A percentile compares a stretch with the other conserved stretches of the same genome.
phyloP scores from a whole-genome alignment of 2,888 invertebrate species.

The Acanthacorydalis orientalis region DNA sequence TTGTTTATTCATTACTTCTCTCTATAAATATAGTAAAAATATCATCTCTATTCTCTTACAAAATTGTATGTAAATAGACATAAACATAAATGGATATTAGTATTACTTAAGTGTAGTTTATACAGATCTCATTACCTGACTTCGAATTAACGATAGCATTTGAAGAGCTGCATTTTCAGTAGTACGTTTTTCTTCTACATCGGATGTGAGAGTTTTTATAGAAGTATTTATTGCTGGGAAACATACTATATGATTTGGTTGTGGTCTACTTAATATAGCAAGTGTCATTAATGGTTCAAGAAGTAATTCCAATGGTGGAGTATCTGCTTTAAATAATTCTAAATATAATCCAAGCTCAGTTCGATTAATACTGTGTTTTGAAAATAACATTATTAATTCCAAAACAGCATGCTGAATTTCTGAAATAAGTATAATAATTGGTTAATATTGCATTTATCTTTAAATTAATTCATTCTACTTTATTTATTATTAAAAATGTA shows the following conservation, averaged over 20 bases:
- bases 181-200: neutral
- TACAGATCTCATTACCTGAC: too few species aligned
- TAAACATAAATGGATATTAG: too few species aligned
- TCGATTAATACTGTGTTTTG: constrained; percentile 33
- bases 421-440: constrained; percentile 16
- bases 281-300: constrained; percentile 35
- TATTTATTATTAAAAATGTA: neutral
- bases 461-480: neutral
- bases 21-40: too few species aligned
- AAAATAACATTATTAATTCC: constrained; percentile 39
- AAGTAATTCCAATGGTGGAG: constrained; percentile 37
- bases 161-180: constrained; percentile 6
- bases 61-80: too few species aligned
- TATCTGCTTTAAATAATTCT: constrained; percentile 35
- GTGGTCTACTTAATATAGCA: constrained; percentile 25
- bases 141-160: neutral
- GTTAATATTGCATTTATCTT: neutral
- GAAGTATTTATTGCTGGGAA: constrained; percentile 26
- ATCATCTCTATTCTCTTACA: too few species aligned
- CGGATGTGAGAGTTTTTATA: neutral
- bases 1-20: too few species aligned
- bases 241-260: constrained; percentile 37
- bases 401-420: constrained; percentile 48
- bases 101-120: too few species aligned
- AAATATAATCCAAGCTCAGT: constrained; percentile 39